Evolutionary conservation across 2,113 vertebrate genomes (phyloP).

Genomic region (Melanerpes aurifrons): DNA sequence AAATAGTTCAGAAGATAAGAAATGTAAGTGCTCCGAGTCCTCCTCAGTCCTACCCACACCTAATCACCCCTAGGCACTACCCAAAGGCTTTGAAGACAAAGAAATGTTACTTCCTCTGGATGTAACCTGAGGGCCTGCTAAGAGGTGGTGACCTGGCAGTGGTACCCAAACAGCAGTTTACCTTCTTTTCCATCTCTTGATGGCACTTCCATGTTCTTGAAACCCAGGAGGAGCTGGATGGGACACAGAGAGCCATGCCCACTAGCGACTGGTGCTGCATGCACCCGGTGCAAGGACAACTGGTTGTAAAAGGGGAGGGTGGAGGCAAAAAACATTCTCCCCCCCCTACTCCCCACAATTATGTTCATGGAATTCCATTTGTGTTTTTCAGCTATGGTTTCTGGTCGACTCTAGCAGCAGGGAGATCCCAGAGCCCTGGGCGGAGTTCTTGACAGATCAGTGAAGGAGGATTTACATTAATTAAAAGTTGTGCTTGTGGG

Average conservation of each 20-base stretch:
- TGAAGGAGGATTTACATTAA: constrained; percentile 40
- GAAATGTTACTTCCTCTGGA: background rate
- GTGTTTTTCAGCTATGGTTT: constrained; percentile 46
- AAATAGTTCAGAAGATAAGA: background rate
- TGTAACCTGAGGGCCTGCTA: background rate
- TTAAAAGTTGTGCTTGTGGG: background rate
- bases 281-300: background rate
- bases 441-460: constrained; percentile 33
- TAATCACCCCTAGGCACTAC: background rate
- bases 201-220: background rate
- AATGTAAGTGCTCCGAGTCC: constrained; percentile 23
- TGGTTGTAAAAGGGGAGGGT: background rate
- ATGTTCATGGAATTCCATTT: constrained; percentile 17
- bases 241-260: background rate
- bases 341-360: background rate
- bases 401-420: constrained; percentile 40
- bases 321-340: background rate
- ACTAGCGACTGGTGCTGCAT: background rate
- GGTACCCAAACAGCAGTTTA: background rate
- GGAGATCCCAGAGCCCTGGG: constrained; percentile 44
- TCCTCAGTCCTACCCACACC: background rate
- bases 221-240: background rate
- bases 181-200: background rate
- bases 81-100: background rate
- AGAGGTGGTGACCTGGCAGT: background rate